phyloP scores from a whole-genome alignment of 2,113 vertebrate genomes.

The Caranx ignobilis region DNA sequence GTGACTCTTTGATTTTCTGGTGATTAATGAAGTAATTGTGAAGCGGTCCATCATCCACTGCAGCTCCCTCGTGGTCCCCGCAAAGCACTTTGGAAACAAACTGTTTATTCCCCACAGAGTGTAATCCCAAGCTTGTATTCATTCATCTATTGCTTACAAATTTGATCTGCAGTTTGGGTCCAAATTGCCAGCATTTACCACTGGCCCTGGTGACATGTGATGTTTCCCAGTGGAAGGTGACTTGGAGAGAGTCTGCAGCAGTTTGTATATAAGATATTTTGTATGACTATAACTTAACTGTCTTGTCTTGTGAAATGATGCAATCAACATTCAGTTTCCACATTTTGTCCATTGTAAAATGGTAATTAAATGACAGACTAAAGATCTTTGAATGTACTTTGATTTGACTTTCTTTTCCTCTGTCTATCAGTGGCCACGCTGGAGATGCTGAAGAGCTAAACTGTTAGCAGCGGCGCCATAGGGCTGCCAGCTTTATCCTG shows the following conservation, averaged over 20 bases:
- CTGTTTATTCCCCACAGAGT: conserved; percentile 10
- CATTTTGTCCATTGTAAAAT: conserved; percentile 44
- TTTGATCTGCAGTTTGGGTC: conserved; percentile 9
- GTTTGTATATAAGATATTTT: conserved; percentile 64
- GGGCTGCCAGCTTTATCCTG: conserved; percentile 36
- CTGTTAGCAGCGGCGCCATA: conserved; percentile 32
- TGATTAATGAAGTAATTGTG: conserved; percentile 35
- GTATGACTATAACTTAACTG: conserved; percentile 60
- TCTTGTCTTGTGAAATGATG: conserved; percentile 67
- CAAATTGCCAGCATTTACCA: conserved; percentile 5
- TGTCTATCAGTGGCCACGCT: conserved; percentile 34
- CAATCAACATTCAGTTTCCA: conserved; percentile 13
- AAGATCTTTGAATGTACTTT: conserved; percentile 56
- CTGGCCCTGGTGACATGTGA: background rate
- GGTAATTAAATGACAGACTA: conserved; percentile 51
- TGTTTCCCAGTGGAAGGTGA: conserved; percentile 23
- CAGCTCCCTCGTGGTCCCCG: background rate
- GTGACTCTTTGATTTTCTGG: conserved; percentile 19
- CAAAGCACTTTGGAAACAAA: conserved; percentile 37
- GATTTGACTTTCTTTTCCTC: conserved; percentile 36
- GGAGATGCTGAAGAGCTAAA: conserved; percentile 30
- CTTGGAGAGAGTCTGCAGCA: conserved; percentile 1
- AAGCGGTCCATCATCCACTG: conserved; percentile 35
- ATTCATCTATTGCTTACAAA: conserved; percentile 30
- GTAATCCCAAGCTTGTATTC: conserved; percentile 20